Evolutionary conservation across 2,113 vertebrate genomes (phyloP).

Genomic region (Sander lucioperca): DNA sequence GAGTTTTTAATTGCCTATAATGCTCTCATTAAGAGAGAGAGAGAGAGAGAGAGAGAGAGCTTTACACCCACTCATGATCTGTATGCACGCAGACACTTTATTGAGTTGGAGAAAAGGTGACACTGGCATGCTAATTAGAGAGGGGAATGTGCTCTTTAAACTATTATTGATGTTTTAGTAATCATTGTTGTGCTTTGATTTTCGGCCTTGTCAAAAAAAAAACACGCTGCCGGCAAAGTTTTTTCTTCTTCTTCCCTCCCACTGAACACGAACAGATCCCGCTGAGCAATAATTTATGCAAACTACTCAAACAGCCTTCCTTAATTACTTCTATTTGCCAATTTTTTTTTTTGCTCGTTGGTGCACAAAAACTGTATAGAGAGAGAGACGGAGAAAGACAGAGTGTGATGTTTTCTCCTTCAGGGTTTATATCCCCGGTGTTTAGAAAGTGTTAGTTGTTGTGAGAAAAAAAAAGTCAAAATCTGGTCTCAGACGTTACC

Average conservation of each 20-base stretch:
- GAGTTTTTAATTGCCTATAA: constrained; percentile 47
- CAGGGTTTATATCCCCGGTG: too few relatives aligned
- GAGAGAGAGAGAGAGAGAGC: not conserved
- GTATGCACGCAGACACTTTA: constrained; percentile 42
- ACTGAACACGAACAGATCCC: constrained; percentile 57
- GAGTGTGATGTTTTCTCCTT: too few relatives aligned
- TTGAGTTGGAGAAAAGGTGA: constrained; percentile 55
- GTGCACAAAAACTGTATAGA: not conserved
- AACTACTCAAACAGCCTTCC: constrained; percentile 72
- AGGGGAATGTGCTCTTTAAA: constrained; percentile 68
- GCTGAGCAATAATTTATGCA: constrained; percentile 85
- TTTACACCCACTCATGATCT: constrained; percentile 23
- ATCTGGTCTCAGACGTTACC: too few relatives aligned
- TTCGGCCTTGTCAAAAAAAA: constrained; percentile 59
- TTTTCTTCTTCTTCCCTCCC: constrained; percentile 32
- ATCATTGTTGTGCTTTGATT: constrained; percentile 74
- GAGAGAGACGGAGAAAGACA: not conserved
- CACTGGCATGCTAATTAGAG: constrained; percentile 71
- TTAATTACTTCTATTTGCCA: constrained; percentile 79
- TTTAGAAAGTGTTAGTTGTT: too few relatives aligned
- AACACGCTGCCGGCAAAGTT: constrained; percentile 72
- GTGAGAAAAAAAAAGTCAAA: too few relatives aligned
- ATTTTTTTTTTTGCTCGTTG: constrained; percentile 41
- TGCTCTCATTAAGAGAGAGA: constrained; percentile 44
- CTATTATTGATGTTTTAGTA: constrained; percentile 66